Conservation (phyloP, 2,888 invertebrate species). For the Chesias legatella region DNA sequence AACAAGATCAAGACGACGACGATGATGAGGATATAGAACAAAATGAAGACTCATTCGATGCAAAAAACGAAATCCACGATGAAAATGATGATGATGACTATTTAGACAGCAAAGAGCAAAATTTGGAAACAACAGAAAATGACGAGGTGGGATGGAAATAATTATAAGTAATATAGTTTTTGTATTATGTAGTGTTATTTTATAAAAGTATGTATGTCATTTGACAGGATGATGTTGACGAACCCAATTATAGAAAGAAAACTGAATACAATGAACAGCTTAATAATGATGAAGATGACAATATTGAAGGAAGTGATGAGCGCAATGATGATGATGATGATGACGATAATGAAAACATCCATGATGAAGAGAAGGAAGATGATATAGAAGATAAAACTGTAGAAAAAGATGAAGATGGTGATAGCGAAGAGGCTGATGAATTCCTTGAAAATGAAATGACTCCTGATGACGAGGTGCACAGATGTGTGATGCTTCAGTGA, state of each 20-base stretch:
- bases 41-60: slow-evolving; percentile 13
- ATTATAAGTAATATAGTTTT: too few species aligned
- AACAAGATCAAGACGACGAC: slow-evolving; percentile 41
- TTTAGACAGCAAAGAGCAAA: slow-evolving; percentile 35
- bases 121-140: slow-evolving; percentile 34
- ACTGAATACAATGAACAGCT: slow-evolving; percentile 24
- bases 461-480: slow-evolving; percentile 46
- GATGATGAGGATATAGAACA: slow-evolving; percentile 30
- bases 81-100: slow-evolving; percentile 34
- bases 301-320: slow-evolving; percentile 27
- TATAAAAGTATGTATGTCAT: slow-evolving; percentile 12
- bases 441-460: slow-evolving; percentile 27
- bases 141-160: slow-evolving; percentile 32
- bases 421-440: slow-evolving; percentile 34
- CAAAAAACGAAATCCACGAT: slow-evolving; percentile 33
- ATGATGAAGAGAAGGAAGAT: slow-evolving; percentile 29
- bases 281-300: slow-evolving; percentile 36
- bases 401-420: slow-evolving; percentile 5
- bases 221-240: slow-evolving; percentile 36
- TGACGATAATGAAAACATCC: slow-evolving; percentile 4
- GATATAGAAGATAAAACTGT: too few species aligned
- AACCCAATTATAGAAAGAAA: slow-evolving; percentile 35
- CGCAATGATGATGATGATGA: slow-evolving; percentile 12
- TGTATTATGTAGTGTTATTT: not conserved
- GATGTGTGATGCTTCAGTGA: slow-evolving; percentile 38